Percentiles rank a stretch among this genome's conserved stretches.
These are phyloP conservation scores for Drosophila dunni DNA, from an alignment of 1,140 invertebrate genomes.

Conservation along the genomic window DNA sequence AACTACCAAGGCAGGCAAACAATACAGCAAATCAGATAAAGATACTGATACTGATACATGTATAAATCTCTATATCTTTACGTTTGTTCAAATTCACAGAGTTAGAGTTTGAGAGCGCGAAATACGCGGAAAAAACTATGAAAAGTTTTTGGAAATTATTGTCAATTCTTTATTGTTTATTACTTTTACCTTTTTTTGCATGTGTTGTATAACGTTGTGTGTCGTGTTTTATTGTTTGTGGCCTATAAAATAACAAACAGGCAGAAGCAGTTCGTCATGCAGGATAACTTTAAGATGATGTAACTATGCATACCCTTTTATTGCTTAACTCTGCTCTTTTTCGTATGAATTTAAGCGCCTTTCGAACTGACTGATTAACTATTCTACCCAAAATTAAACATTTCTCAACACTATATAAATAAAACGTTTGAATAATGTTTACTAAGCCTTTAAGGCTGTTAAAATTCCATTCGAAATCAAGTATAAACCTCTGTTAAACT, in stretches of 20 bases:
- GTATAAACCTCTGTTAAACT: no score
- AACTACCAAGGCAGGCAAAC: background rate
- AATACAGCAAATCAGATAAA: background rate
- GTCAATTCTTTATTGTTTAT: background rate
- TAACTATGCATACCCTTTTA: constrained; percentile 54
- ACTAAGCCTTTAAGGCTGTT: no score
- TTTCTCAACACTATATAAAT: no score
- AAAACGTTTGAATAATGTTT: no score
- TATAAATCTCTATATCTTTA: background rate
- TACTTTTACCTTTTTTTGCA: constrained; percentile 24
- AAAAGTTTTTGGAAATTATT: background rate
- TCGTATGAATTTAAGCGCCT: background rate
- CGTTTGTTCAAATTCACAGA: background rate
- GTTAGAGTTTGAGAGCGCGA: background rate
- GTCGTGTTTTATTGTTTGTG: constrained; percentile 34
- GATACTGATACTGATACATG: no score
- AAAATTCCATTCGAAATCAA: no score
- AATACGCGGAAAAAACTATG: background rate
- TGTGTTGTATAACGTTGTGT: constrained; percentile 23
- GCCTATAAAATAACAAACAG: constrained; percentile 33
- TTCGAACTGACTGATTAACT: background rate
- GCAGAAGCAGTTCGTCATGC: constrained; percentile 83
- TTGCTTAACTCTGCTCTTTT: background rate
- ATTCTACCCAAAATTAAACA: no score
- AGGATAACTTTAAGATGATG: constrained; percentile 79